phyloP scores from a whole-genome alignment of 2,797 vertebrate genomes.

The Rhinella marina region DNA sequence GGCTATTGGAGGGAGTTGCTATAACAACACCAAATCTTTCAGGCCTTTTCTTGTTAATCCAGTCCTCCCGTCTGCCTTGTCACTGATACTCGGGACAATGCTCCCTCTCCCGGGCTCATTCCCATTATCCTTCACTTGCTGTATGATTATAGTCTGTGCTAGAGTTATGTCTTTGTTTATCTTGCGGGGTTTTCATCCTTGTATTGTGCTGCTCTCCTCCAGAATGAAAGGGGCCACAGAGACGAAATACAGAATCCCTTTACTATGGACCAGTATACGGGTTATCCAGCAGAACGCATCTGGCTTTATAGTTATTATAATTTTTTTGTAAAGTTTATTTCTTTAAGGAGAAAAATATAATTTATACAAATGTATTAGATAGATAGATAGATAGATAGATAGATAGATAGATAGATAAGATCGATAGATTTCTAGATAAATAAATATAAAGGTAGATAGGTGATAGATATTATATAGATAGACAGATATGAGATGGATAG shows the following conservation, averaged over 20 bases:
- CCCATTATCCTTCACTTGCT: conserved; percentile 20
- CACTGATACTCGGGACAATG: conserved; percentile 53
- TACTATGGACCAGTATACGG: neutral
- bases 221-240: neutral
- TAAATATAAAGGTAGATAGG: no score
- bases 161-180: conserved; percentile 30
- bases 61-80: conserved; percentile 43
- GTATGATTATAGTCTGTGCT: conserved; percentile 28
- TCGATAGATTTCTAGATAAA: no score
- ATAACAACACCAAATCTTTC: conserved; percentile 84
- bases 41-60: conserved; percentile 70
- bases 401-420: no score
- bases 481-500: no score
- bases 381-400: no score
- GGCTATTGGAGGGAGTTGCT: conserved; percentile 80
- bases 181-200: neutral
- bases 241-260: neutral
- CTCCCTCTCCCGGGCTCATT: conserved; percentile 24
- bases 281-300: neutral
- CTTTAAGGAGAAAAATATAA: no score
- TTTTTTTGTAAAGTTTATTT: neutral
- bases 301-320: neutral
- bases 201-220: neutral
- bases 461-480: no score
- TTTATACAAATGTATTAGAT: no score